Evolutionary conservation across 2,888 invertebrate species (phyloP), one percentile per base, ranked within the genome.

Genomic region (Callyntrura guangdongensis): DNA sequence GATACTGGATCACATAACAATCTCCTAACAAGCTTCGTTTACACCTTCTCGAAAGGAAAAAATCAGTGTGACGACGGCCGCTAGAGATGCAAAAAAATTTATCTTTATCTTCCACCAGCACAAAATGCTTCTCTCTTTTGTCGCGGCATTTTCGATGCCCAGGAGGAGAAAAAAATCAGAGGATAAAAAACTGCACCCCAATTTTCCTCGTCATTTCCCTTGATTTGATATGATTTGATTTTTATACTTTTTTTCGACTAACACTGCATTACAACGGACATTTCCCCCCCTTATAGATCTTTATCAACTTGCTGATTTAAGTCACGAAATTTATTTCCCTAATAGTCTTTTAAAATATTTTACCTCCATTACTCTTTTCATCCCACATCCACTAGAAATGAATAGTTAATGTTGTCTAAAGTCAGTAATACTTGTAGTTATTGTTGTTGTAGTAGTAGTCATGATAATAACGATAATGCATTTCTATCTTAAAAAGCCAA

Each of bases 231-330:
- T 53, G 53, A 53, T 53, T n/a, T 14, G n/a, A 53, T 53, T 53
- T 53, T n/a, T 12, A 53, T n/a, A n/a, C 53, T 53, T 53, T 53
- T 12, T 14, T 53, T 53, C 8, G 53, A 1, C 12, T 9, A 53
- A 53, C n/a, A 12, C 1, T 1, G 53, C 14, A 9, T 9, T 53
- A 9, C 53, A 27, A 67, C 27, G 25, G 27, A 27, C 53, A 53
- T 53, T 11, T 53, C 11, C 53, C 53, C 11, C 53, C n/a, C n/a
- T n/a, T n/a, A 53, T 3, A 61, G 85, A 85, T 72, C 11, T 72
- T 12, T 27, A 85, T 56, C 72, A 0, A 36, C 56, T 25, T 49
- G 36, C 36, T 85, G 72, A 85, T 83, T 85, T 85, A 27, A 85
- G 85, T 85, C 72, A 72, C 69, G 72, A 83, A 64, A 61, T 45